Base-by-base conservation (phyloP, 2,888 invertebrate species). In the Thelaira solivaga region DNA sequence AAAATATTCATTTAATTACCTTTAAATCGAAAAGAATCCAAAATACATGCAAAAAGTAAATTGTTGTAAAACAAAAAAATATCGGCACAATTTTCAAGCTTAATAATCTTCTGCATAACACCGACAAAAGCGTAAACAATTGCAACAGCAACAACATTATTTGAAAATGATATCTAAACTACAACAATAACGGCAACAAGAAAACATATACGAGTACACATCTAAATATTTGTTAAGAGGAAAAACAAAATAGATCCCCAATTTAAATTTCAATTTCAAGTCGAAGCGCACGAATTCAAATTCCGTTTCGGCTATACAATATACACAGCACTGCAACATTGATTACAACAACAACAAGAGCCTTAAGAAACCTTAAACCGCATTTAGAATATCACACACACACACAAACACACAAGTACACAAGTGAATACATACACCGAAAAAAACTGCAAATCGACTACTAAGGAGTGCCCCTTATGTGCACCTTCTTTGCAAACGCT, bases 301-400 rank as follows among this genome's bases (percentile, higher is more conserved):
- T 81, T 78, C 81, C 72, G 80, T 76, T 81, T 78, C 78, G 81
- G 79, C 74, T 68, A 61, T 20, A 72, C 36, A 80, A 79, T 53
- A 74, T 72, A 67, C 71, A 71, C 68, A 45, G 64, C 74, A 74
- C 65, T 78, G 69, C 67, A 76, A 51, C 75, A 76, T 71, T 72
- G 62, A 55, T 62, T 13, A 55, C 55, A 80, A 76, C 68, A 80
- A 53, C 83, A 83, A 83, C 82, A 77, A 76, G 13, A 62, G 57
- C 77, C 71, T 68, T 75, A 71, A 64, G 76, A 69, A 65, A 80
- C 76, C 80, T 77, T 80, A 80, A 83, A 85, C 84, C 83, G 82
- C 85, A 84, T 85, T 85, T 86, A 86, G 86, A 86, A 86, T 86
- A 86, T 85, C 86, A 86, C 45, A 69, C 43, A 41, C 57, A 57